Evolutionary conservation across 1,140 invertebrate species (phyloP).

Genomic region (Nasonia giraulti): DNA sequence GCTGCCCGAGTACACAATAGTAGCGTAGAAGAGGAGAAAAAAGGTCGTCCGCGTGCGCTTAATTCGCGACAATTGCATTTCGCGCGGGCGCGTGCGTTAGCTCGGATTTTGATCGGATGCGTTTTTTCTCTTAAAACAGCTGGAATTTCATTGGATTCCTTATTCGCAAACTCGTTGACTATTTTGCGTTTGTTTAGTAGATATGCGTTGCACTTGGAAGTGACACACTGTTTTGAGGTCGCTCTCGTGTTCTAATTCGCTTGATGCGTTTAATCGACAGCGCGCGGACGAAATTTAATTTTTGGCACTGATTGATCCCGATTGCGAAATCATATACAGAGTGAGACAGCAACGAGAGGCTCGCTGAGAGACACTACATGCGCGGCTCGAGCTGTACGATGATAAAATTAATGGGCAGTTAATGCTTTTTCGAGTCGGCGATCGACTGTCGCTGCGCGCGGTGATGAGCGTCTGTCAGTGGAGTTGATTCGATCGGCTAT

Average conservation of each 20-base stretch:
- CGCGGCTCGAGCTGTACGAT: neutral
- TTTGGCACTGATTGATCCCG: conserved; percentile 31
- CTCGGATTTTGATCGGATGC: conserved; percentile 9
- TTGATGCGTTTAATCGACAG: conserved; percentile 14
- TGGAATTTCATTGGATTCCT: conserved; percentile 7
- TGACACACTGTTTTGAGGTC: too few species aligned
- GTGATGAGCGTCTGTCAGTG: too few species aligned
- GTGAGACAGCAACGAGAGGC: too few species aligned
- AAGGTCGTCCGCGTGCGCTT: conserved; percentile 20
- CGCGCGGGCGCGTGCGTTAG: neutral
- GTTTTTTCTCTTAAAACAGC: neutral
- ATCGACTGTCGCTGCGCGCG: neutral
- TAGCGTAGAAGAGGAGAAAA: conserved; percentile 7
- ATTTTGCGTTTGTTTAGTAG: neutral
- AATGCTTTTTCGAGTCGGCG: neutral
- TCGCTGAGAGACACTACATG: too few species aligned
- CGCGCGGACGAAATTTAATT: neutral
- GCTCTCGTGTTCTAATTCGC: neutral
- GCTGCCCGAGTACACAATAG: neutral
- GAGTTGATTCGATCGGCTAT: too few species aligned
- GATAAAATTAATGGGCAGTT: neutral
- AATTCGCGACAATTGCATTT: conserved; percentile 49
- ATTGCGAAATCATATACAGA: conserved; percentile 16
- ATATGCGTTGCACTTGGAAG: neutral
- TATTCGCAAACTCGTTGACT: neutral